These are phyloP conservation scores for Brachypalpus laphriformis DNA, from an alignment of 2,888 invertebrate genomes.

Conservation along the genomic window DNA sequence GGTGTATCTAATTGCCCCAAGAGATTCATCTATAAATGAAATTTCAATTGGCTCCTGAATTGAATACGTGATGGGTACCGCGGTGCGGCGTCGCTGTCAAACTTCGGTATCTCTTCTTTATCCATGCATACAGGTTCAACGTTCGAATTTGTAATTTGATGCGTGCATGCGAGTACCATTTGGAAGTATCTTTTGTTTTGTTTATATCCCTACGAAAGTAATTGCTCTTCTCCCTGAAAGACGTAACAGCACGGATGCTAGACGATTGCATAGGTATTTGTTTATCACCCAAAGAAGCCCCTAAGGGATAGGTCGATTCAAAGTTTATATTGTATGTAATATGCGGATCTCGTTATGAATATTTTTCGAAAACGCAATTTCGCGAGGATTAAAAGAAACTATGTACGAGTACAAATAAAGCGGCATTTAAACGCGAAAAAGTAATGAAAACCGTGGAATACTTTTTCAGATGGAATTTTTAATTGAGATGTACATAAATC, in stretches of 20 bases:
- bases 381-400: conserved; percentile 45
- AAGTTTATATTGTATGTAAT: conserved; percentile 50
- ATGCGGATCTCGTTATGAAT: conserved; percentile 53
- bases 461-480: conserved; percentile 61
- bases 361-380: conserved; percentile 54
- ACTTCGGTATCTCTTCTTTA: neutral
- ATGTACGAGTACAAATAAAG: too few species aligned
- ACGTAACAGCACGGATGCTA: conserved; percentile 7
- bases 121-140: neutral
- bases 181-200: conserved; percentile 2
- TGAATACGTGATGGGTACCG: conserved; percentile 60
- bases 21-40: conserved; percentile 67
- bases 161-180: conserved; percentile 20
- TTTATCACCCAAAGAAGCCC: neutral
- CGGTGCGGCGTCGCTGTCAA: neutral
- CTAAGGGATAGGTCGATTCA: conserved; percentile 8
- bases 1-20: conserved; percentile 68
- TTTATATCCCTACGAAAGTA: conserved; percentile 11
- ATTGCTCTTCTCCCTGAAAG: conserved; percentile 35
- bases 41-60: conserved; percentile 60
- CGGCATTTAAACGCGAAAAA: neutral
- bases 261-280: conserved; percentile 8
- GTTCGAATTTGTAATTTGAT: conserved; percentile 53
- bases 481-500: conserved; percentile 66
- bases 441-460: conserved; percentile 36